These are phyloP conservation scores for Mastigias papua DNA, from an alignment of 30 jellyfish, hydroid and myxozoan genomes.

Conservation along the genomic window DNA sequence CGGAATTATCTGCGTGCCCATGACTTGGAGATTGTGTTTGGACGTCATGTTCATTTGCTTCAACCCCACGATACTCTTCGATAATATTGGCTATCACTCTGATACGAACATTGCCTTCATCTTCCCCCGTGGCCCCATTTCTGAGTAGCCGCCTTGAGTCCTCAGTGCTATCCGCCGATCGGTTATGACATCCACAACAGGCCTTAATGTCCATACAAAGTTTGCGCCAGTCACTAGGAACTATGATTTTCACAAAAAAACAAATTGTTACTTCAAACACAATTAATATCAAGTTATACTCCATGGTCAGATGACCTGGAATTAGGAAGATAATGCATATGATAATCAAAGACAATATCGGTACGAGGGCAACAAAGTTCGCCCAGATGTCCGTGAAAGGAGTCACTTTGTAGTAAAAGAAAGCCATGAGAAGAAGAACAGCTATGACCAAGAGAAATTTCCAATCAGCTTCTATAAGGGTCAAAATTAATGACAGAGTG, in stretches of 20 bases:
- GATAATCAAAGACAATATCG: background rate
- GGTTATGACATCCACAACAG: background rate
- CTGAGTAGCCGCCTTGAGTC: background rate
- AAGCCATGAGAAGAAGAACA: background rate
- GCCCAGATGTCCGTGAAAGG: background rate
- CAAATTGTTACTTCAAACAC: background rate
- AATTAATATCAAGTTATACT: too few relatives aligned
- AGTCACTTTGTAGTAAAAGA: background rate
- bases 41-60: background rate
- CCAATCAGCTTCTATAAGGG: background rate
- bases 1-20: too few relatives aligned
- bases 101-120: background rate
- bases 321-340: background rate
- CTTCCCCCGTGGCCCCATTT: background rate
- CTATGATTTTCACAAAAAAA: background rate
- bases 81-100: too few relatives aligned
- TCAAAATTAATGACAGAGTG: background rate
- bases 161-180: background rate
- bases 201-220: background rate
- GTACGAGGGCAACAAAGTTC: background rate
- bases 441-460: too few relatives aligned
- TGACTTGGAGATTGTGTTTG: background rate
- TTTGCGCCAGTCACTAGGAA: background rate
- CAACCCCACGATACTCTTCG: background rate
- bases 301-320: too few relatives aligned